A percentile compares a stretch with the other conserved stretches of the same genome.
Conservation (phyloP, 2,113 vertebrate genomes). For the Passerina amoena region DNA sequence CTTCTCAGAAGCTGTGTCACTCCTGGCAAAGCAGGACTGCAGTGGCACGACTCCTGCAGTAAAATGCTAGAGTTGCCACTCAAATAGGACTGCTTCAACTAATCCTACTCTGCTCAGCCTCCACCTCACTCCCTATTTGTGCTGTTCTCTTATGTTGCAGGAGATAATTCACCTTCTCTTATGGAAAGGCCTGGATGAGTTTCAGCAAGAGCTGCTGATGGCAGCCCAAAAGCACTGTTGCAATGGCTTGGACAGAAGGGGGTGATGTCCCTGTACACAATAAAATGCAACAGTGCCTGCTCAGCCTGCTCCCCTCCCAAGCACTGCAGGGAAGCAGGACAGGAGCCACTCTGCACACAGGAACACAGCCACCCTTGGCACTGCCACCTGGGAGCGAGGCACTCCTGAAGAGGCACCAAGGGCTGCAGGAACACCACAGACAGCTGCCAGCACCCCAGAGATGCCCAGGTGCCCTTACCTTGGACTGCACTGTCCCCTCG, state of each 20-base stretch:
- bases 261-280: not conserved
- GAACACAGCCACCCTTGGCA: rapidly evolving
- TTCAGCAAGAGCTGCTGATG: not conserved
- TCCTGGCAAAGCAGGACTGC: not conserved
- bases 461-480: slow-evolving; percentile 73
- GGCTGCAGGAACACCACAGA: not conserved
- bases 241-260: not conserved
- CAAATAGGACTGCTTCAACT: not conserved
- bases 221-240: not conserved
- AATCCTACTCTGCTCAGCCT: not conserved
- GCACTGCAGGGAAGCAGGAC: not conserved
- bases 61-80: not conserved
- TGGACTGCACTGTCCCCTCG: slow-evolving; percentile 79
- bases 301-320: not conserved
- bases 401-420: not conserved
- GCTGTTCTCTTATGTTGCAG: not conserved
- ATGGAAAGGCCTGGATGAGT: not conserved
- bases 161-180: not conserved
- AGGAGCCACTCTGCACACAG: not conserved
- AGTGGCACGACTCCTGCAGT: not conserved
- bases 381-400: not conserved
- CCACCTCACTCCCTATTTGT: not conserved
- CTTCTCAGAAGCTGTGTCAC: not conserved
- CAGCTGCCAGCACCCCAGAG: not conserved
- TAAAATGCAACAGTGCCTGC: not conserved